Evolutionary conservation across 2,797 vertebrate species (phyloP).

Genomic region (Varecia variegata): DNA sequence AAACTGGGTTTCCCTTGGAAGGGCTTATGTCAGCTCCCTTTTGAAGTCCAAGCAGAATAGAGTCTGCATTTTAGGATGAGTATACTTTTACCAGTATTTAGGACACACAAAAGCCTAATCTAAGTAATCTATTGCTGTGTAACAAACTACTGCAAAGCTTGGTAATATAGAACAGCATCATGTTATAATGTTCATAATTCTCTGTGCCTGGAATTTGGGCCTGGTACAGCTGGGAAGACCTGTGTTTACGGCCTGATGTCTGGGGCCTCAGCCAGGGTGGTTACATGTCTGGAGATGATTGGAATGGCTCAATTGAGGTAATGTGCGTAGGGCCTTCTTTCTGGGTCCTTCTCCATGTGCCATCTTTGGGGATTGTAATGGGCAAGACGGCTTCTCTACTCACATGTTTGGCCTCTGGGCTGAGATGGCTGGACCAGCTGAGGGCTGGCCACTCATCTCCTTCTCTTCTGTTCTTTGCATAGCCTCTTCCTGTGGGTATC

Average conservation of each 20-base stretch:
- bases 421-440: neutral
- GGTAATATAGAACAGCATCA: neutral
- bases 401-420: neutral
- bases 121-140: neutral
- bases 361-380: neutral
- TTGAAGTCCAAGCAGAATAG: neutral
- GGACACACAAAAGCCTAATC: neutral
- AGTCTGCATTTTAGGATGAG: neutral
- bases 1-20: neutral
- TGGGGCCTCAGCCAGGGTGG: neutral
- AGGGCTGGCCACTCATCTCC: neutral
- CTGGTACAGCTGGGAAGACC: neutral
- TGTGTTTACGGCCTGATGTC: neutral
- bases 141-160: neutral
- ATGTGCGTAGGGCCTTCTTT: neutral
- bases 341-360: neutral
- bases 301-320: neutral
- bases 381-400: neutral
- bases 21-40: neutral
- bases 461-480: neutral
- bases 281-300: neutral
- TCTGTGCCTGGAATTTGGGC: neutral
- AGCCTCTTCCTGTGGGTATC: neutral
- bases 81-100: neutral
- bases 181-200: neutral